These are phyloP conservation scores for Tetramorium simillimum DNA, from an alignment of 1,140 invertebrate species.

Conservation along the genomic window DNA sequence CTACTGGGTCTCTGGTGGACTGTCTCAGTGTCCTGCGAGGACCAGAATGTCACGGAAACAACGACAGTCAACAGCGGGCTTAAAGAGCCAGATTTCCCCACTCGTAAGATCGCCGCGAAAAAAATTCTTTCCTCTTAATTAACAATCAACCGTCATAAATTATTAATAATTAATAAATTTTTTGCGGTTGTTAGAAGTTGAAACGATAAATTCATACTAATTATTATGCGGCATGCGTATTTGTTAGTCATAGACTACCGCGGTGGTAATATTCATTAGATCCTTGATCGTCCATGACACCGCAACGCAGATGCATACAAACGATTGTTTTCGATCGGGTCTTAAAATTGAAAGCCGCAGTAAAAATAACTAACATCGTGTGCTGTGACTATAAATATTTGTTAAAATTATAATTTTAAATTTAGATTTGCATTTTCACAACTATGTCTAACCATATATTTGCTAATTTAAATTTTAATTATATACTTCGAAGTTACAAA, in stretches of 20 bases:
- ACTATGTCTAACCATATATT: neutral
- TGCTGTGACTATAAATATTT: neutral
- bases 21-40: constrained; percentile 39
- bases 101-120: constrained; percentile 78
- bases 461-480: neutral
- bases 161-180: neutral
- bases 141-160: neutral
- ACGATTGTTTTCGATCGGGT: neutral
- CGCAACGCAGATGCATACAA: neutral
- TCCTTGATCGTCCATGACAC: neutral
- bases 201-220: neutral
- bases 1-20: constrained; percentile 21
- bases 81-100: constrained; percentile 81
- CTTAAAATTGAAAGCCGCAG: neutral
- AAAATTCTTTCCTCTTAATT: neutral
- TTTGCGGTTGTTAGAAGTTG: neutral
- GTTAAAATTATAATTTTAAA: constrained; percentile 8
- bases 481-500: neutral
- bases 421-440: neutral
- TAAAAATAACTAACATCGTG: neutral
- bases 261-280: constrained; percentile 37
- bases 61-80: constrained; percentile 62
- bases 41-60: constrained; percentile 57
- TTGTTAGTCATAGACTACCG: constrained; percentile 16
- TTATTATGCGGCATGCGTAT: constrained; percentile 5